Base-by-base conservation (phyloP, 2,888 invertebrate genomes). In the Dascillus cervinus region DNA sequence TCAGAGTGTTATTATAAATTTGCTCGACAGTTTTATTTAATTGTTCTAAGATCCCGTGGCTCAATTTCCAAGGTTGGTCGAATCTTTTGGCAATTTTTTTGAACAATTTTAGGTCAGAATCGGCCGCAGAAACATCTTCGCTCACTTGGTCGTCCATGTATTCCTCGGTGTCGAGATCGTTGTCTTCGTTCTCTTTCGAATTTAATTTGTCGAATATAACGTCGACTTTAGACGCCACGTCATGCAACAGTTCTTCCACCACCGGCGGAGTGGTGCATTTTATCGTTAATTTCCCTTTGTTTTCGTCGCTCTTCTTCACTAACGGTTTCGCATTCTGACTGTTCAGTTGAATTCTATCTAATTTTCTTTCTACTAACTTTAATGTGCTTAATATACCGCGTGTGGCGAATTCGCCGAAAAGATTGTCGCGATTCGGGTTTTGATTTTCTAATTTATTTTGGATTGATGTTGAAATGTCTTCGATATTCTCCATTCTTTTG, bases 201-300 rank as follows among this genome's bases (percentile, higher is more conserved):
- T 44, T 49, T n/a, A 57, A 37, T 30, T 53, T 59, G 46, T 66
- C 65, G 39, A 61, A 62, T 22, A 66, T 62, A n/a, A 62, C 48
- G 41, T 65, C 65, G 11, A 65, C 60, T 45, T 66, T 66, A 4
- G 64, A 58, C 1, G 65, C 55, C 9, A 65, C 55, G 39, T 65
- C 64, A 11, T 56, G 52, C n/a, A 65, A 41, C 19, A 62, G 34
- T 14, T 62, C 60, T 42, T 64, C 62, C 2, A 61, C 44, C 11
- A 50, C 34, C 19, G 52, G 54, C 2, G 60, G 57, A 4, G 54
- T 56, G 28, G 53, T 53, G 40, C 62, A 62, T 39, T 56, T 57
- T n/a, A 57, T 52, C 13, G 55, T 37, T 8, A 60, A 31, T 22
- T 50, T 58, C 8, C 44, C 42, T 30, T 49, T 48, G 8, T 46